These are phyloP conservation scores for Agrochola lota DNA, from an alignment of 2,888 invertebrate genomes.

Conservation along the genomic window DNA sequence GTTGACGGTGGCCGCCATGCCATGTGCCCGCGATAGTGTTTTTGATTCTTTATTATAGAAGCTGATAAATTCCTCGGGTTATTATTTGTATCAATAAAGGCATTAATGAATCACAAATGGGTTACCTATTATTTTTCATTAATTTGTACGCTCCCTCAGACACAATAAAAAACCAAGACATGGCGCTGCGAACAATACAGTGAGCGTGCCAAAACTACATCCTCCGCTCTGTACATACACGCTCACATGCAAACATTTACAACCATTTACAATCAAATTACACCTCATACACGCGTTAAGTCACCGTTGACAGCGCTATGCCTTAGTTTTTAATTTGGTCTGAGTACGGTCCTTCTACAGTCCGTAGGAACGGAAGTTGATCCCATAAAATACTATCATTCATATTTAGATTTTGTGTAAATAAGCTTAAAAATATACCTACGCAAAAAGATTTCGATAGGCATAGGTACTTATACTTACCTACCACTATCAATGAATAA, in stretches of 20 bases:
- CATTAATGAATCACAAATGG: neutral
- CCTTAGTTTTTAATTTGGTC: too few species aligned
- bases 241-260: too few species aligned
- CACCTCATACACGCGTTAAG: too few species aligned
- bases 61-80: neutral
- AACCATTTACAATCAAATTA: too few species aligned
- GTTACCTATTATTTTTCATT: neutral
- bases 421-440: neutral
- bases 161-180: too few species aligned
- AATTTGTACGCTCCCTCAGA: neutral
- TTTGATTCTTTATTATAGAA: neutral
- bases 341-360: too few species aligned
- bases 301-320: too few species aligned
- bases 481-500: neutral
- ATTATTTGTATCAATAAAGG: constrained; percentile 32
- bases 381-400: neutral
- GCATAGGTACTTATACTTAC: neutral
- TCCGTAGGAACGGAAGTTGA: neutral
- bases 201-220: too few species aligned
- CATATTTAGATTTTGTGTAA: neutral
- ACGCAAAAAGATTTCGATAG: neutral
- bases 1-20: constrained; percentile 97
- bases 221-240: too few species aligned
- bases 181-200: too few species aligned
- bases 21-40: constrained; percentile 94